A percentile compares a stretch with the other conserved stretches of the same genome.
Evolutionary conservation across 1,140 invertebrate species (phyloP).

Genomic region (Neomicropteryx cornuta): DNA sequence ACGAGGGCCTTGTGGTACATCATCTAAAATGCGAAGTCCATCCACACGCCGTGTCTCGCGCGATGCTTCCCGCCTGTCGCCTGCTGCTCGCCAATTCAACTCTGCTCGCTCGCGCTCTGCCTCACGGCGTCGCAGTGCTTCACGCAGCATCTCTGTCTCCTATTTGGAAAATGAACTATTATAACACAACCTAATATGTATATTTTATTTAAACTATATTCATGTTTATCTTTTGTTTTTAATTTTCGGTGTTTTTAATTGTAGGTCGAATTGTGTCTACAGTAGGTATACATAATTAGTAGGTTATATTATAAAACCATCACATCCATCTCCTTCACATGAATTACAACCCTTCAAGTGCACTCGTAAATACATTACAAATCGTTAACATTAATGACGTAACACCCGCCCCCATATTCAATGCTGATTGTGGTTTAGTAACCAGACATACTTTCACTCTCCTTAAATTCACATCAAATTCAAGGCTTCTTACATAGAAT

Average conservation of each 20-base stretch:
- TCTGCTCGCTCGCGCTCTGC: conserved; percentile 78
- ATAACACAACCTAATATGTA: not conserved
- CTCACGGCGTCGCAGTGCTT: conserved; percentile 75
- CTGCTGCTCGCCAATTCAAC: conserved; percentile 78
- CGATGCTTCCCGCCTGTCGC: conserved; percentile 71
- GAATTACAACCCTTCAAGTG: no score
- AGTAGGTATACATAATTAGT: no score
- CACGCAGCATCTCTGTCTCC: conserved; percentile 32
- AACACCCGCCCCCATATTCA: no score
- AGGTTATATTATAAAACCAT: no score
- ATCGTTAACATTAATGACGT: no score
- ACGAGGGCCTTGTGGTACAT: conserved; percentile 62
- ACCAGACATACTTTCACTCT: no score
- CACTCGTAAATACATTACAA: no score
- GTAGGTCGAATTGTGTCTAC: no score
- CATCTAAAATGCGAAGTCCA: conserved; percentile 58
- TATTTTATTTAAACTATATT: conserved; percentile 3
- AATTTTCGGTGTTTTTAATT: not conserved
- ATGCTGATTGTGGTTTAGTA: no score
- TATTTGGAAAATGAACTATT: conserved; percentile 19
- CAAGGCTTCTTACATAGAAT: no score
- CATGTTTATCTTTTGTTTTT: not conserved
- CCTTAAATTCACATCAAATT: no score
- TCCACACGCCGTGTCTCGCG: conserved; percentile 62
- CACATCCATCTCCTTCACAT: no score